Percentiles rank a stretch among this genome's conserved stretches.
phyloP scores from a whole-genome alignment of 2,797 vertebrate species.

The Thalassophryne amazonica region DNA sequence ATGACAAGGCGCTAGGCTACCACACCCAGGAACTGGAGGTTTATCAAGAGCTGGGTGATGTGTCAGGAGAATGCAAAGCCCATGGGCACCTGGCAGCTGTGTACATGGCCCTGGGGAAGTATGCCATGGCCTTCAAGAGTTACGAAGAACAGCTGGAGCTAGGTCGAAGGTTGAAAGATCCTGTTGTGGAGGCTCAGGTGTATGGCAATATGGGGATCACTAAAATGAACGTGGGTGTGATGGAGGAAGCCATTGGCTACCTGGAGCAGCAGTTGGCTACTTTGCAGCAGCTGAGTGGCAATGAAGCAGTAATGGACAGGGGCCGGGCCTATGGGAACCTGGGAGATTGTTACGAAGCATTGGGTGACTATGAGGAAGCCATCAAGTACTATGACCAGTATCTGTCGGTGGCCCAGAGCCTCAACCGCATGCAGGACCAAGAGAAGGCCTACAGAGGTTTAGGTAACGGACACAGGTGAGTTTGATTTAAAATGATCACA shows the following conservation, averaged over 20 bases:
- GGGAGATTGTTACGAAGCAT: slow-evolving; percentile 94
- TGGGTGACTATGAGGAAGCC: slow-evolving; percentile 97
- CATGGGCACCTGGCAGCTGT: slow-evolving; percentile 96
- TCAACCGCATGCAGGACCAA: slow-evolving; percentile 95
- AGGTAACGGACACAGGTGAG: slow-evolving; percentile 88
- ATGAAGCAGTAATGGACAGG: slow-evolving; percentile 89
- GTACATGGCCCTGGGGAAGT: slow-evolving; percentile 96
- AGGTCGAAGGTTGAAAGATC: slow-evolving; percentile 88
- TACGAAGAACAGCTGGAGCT: slow-evolving; percentile 94
- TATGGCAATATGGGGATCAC: slow-evolving; percentile 99
- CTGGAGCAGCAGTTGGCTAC: slow-evolving; percentile 97
- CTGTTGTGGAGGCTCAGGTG: slow-evolving; percentile 90
- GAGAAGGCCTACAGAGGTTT: slow-evolving; percentile 96
- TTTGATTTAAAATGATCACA: not conserved
- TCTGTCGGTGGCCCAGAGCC: slow-evolving; percentile 92
- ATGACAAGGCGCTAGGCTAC: slow-evolving; percentile 93
- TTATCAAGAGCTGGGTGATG: slow-evolving; percentile 89
- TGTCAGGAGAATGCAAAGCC: slow-evolving; percentile 90
- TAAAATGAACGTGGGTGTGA: slow-evolving; percentile 97
- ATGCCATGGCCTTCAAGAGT: slow-evolving; percentile 97
- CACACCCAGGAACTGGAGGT: slow-evolving; percentile 93
- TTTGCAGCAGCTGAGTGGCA: slow-evolving; percentile 94
- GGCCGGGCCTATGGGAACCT: slow-evolving; percentile 95
- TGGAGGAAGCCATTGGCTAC: slow-evolving; percentile 98
- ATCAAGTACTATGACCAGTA: slow-evolving; percentile 97